These are phyloP conservation scores for Linnaemya vulpina DNA, from an alignment of 2,888 invertebrate species.

Conservation along the genomic window DNA sequence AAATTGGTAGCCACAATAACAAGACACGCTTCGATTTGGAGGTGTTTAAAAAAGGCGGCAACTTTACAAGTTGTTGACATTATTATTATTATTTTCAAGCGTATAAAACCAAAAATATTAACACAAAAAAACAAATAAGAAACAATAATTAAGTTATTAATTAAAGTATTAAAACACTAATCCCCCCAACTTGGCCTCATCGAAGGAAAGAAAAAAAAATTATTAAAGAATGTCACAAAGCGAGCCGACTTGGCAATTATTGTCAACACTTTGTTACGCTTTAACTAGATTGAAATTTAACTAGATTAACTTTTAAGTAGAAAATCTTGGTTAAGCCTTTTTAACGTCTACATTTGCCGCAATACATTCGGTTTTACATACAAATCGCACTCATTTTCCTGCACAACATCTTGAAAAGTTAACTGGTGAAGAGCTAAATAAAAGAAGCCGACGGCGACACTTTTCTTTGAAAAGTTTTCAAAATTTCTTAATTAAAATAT, in stretches of 20 bases:
- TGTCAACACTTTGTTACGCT: conserved; percentile 72
- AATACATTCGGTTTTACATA: conserved; percentile 55
- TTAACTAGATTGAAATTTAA: conserved; percentile 74
- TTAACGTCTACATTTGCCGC: conserved; percentile 31
- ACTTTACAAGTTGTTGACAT: conserved; percentile 51
- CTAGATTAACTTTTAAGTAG: conserved; percentile 74
- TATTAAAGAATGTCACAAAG: neutral
- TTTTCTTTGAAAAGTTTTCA: conserved; percentile 42
- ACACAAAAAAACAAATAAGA: conserved; percentile 28
- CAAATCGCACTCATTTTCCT: conserved; percentile 62
- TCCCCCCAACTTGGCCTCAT: conserved; percentile 24
- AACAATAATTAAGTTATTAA: conserved; percentile 67
- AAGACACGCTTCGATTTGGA: conserved; percentile 55
- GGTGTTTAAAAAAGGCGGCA: conserved; percentile 69
- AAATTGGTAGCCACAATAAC: conserved; percentile 49
- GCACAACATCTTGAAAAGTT: conserved; percentile 15
- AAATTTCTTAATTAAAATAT: conserved; percentile 52
- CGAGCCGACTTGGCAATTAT: conserved; percentile 61
- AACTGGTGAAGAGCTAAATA: conserved; percentile 28
- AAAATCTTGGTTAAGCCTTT: conserved; percentile 50
- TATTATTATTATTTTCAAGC: conserved; percentile 17
- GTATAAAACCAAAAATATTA: neutral
- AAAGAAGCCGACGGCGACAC: conserved; percentile 17
- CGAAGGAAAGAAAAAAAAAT: neutral
- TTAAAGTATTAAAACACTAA: conserved; percentile 19